Conservation (phyloP, 2,888 invertebrate species). For the Drosophila merina region DNA sequence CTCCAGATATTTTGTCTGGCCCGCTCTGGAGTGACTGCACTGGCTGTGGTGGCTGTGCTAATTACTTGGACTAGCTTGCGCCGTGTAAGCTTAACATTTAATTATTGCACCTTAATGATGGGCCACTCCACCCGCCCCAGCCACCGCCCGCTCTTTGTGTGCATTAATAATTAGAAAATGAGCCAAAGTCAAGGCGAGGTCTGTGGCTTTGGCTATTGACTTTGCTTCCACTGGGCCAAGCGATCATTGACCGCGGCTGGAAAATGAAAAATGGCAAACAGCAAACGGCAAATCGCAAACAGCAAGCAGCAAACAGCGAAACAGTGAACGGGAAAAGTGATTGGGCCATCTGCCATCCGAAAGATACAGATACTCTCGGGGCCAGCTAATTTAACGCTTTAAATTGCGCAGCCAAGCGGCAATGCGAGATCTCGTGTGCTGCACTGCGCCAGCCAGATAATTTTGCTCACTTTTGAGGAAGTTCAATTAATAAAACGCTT, state of each 20-base stretch:
- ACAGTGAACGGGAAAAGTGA: constrained; percentile 17
- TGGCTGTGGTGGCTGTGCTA: constrained; percentile 57
- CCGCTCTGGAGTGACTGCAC: constrained; percentile 24
- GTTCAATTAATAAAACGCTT: constrained; percentile 81
- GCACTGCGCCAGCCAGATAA: constrained; percentile 32
- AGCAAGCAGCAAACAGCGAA: constrained; percentile 6
- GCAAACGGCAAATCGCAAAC: constrained; percentile 9
- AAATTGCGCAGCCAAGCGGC: constrained; percentile 80
- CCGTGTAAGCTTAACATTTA: constrained; percentile 77
- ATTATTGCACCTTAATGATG: constrained; percentile 79
- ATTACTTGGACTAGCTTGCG: constrained; percentile 76
- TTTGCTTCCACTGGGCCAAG: constrained; percentile 52
- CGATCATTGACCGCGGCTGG: constrained; percentile 40
- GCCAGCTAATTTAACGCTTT: constrained; percentile 81
- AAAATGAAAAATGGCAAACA: constrained; percentile 13
- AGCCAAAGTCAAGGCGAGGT: constrained; percentile 56
- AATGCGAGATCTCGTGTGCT: constrained; percentile 61
- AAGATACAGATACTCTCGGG: constrained; percentile 23
- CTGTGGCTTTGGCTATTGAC: constrained; percentile 60
- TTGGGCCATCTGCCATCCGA: constrained; percentile 34
- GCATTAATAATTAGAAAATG: constrained; percentile 76
- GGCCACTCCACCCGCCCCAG: constrained; percentile 46
- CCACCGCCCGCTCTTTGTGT: constrained; percentile 36
- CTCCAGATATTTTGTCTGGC: constrained; percentile 73
- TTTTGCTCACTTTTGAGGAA: constrained; percentile 63